Percentiles rank a stretch among this genome's conserved stretches.
These are phyloP conservation scores for Caenorhabditis afra DNA, from an alignment of 2,888 invertebrate genomes.

Conservation along the genomic window DNA sequence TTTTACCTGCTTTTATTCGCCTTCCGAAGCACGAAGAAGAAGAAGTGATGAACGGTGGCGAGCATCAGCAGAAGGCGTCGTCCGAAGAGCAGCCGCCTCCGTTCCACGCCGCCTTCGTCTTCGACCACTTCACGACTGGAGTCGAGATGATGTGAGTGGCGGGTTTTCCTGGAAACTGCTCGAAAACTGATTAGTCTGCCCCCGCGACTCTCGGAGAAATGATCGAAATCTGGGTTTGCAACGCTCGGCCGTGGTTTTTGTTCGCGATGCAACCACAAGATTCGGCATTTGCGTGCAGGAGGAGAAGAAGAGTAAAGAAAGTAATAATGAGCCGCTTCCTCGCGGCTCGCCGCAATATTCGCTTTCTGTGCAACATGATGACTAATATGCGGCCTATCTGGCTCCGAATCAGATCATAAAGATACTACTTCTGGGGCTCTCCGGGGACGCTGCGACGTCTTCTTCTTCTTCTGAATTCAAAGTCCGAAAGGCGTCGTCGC, in stretches of 20 bases:
- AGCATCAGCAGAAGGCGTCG: conserved; percentile 1
- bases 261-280: conserved; percentile 21
- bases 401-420: conserved; percentile 32
- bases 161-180: background rate
- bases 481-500: conserved; percentile 6
- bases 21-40: background rate
- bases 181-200: background rate
- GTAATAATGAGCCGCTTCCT: conserved; percentile 43
- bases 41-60: conserved; percentile 5
- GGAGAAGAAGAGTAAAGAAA: conserved; percentile 2
- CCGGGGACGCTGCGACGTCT: conserved; percentile 4
- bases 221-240: too few species aligned
- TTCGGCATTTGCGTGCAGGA: conserved; percentile 43
- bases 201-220: too few species aligned
- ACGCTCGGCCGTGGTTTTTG: conserved; percentile 5
- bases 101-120: conserved; percentile 31
- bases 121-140: conserved; percentile 43
- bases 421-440: background rate
- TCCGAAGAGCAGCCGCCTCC: background rate
- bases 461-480: conserved; percentile 16
- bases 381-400: conserved; percentile 6
- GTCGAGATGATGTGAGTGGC: conserved; percentile 49
- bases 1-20: background rate
- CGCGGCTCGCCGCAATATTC: background rate
- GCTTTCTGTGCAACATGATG: too few species aligned